Evolutionary conservation across 2,113 vertebrate genomes (phyloP).

Genomic region (Pygoscelis antarcticus): DNA sequence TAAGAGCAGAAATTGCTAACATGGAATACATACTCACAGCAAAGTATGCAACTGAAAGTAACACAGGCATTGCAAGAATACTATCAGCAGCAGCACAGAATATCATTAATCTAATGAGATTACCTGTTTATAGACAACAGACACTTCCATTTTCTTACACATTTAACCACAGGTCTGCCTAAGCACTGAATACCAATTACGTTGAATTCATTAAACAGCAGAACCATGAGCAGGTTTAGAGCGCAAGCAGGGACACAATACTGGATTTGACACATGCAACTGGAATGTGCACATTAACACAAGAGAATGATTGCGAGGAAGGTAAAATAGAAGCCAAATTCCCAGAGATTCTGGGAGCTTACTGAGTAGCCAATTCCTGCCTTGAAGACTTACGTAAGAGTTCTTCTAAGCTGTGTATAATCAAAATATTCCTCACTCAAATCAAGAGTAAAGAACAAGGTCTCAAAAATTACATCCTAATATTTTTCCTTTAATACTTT

Average conservation of each 20-base stretch:
- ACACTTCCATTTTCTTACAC: not conserved
- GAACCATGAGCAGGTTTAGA: constrained; percentile 17
- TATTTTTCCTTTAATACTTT: not conserved
- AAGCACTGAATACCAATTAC: constrained; percentile 18
- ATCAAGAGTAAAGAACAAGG: not conserved
- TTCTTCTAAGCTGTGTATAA: not conserved
- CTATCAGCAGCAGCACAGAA: not conserved
- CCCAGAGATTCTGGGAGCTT: constrained; percentile 42
- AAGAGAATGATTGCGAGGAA: constrained; percentile 17
- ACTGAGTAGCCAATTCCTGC: constrained; percentile 40
- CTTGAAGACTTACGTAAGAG: constrained; percentile 32
- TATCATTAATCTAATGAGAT: not conserved
- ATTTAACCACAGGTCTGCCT: constrained; percentile 1
- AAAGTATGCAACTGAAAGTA: not conserved
- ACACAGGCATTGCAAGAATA: not conserved
- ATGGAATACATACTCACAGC: not conserved
- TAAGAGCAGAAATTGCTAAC: constrained; percentile 6
- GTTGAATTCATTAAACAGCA: constrained; percentile 19
- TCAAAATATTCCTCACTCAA: not conserved
- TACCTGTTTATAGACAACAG: constrained; percentile 4
- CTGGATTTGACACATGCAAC: constrained; percentile 31
- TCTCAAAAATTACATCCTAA: not conserved
- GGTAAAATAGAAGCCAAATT: constrained; percentile 42
- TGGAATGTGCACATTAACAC: not conserved
- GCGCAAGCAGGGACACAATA: constrained; percentile 10